Base-by-base conservation (phyloP, 2,888 invertebrate species). In the Pandemis heparana region DNA sequence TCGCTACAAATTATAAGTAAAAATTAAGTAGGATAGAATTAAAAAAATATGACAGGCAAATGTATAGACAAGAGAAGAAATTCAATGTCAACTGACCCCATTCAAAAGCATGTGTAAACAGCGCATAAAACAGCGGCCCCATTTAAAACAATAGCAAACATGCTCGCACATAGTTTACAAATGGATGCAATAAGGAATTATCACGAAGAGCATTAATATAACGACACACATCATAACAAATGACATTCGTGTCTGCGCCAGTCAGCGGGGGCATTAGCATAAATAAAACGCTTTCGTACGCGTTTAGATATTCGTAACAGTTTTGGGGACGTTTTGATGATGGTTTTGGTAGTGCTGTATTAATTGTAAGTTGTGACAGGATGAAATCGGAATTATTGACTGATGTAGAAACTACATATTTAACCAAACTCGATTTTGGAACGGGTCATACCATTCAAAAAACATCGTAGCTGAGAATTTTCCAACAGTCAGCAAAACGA, bases 141-240 rank as follows among this genome's bases (percentile, higher is more conserved):
- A 74, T 70, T 61, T 70, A 74, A 74, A 70, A 65, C 69, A 67
- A 68, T 69, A 38, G 60, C 60, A 51, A 60, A 48, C 65, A 5
- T 65, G 64, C 64, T 74, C 51, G 53, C 74, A 74, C 74, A 61
- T 74, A 70, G 65, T 46, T 74, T 70, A 74, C 74, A 79, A 80
- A 80, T 79, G 76, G 78, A 76, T 76, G 78, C 77, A 68, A 78
- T 76, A 78, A 77, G 74, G 78, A 80, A 83, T 82, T 66, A 62
- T 62, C 74, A 75, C 72, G 72, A 65, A 65, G 64, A 74, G 68
- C 80, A 84, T 87, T 82, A 84, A 82, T 84, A 83, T 87, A 85
- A 89, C 83, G 83, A 84, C 81, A 81, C 78, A 80, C 82, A 83
- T 87, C 83, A 83, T 82, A 84, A 74, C 81, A 85, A 88, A 87